These are phyloP conservation scores for Hypsibius dujardini DNA, from an alignment of 1,140 invertebrate species.

Conservation along the genomic window DNA sequence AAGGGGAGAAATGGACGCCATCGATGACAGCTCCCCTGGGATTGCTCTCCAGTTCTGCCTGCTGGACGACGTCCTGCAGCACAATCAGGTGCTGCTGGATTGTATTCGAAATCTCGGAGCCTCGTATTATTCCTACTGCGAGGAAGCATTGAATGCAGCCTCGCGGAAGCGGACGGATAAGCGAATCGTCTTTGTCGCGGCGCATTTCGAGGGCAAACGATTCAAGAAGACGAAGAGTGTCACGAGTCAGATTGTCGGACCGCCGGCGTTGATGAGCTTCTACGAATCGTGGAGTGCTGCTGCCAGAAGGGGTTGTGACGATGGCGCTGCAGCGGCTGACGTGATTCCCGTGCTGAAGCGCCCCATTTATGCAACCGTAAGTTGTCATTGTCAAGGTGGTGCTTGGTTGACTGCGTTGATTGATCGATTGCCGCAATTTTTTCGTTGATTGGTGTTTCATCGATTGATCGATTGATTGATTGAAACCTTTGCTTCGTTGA, in stretches of 20 bases:
- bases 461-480: too few relatives aligned
- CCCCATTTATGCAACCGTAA: too few relatives aligned
- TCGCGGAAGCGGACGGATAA: neutral
- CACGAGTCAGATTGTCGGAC: neutral
- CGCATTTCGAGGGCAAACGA: neutral
- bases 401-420: too few relatives aligned
- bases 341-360: too few relatives aligned
- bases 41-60: slow-evolving; percentile 9
- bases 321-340: too few relatives aligned
- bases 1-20: too few relatives aligned
- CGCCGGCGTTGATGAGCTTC: neutral
- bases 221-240: neutral
- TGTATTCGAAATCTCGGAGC: neutral
- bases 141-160: neutral
- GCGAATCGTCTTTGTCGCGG: slow-evolving; percentile 4
- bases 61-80: neutral
- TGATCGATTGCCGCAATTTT: too few relatives aligned
- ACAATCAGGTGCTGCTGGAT: neutral
- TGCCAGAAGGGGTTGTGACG: too few relatives aligned
- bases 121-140: neutral
- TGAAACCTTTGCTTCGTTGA: too few relatives aligned
- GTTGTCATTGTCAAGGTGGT: too few relatives aligned
- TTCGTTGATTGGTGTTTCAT: too few relatives aligned
- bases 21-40: too few relatives aligned
- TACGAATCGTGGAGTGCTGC: neutral